Evolutionary conservation across 2,113 vertebrate genomes (phyloP), one percentile per base, ranked within the genome.

Genomic region (Eolophus roseicapilla): DNA sequence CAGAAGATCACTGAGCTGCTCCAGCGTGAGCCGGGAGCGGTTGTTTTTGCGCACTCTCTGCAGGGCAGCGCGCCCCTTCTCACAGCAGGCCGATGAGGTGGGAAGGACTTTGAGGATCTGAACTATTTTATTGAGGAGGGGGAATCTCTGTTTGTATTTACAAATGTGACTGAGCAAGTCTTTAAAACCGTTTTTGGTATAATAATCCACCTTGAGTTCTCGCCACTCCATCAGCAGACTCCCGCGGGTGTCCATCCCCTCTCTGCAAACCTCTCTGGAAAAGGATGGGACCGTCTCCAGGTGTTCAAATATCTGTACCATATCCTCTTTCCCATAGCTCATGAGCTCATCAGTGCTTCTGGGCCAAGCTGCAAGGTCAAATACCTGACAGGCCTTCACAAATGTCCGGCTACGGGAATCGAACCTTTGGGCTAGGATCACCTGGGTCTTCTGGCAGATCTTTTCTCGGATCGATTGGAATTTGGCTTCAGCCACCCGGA

Each of bases 401-500:
- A 99, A 98, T 39, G 98, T 93, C 74, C 98, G 97, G 92, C 99
- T 99, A 47, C 98, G 98, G 71, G 98, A 97, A 76, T 99, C 99
- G 0, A 99, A 98, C 81, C 99, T 98, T 95, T 99, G 99, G 19
- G 98, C 98, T 73, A 99, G 96, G 92, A 99, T 99, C 77, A 98
- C 98, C 82, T 99, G 99, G 59, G 99, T 99, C 95, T 98, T 98
- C 98, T 98, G 99, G 97, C 99, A 99, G 95, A 99, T 99, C 97
- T 99, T 99, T 91, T 99, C 99, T 88, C 99, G 97, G 93, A 99
- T 99, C 0, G 99, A 99, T 97, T 99, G 99, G 95, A 99, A 99
- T 97, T 99, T 99, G 90, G 99, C 99, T 93, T 99, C 99, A 0
- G 99, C 99, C 86, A 99, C 99, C 17, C 99, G 98, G 68, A 99